A percentile compares a stretch with the other conserved stretches of the same genome.
Evolutionary conservation across 2,797 vertebrate genomes (phyloP).

Genomic region (Gambusia yucatana): DNA sequence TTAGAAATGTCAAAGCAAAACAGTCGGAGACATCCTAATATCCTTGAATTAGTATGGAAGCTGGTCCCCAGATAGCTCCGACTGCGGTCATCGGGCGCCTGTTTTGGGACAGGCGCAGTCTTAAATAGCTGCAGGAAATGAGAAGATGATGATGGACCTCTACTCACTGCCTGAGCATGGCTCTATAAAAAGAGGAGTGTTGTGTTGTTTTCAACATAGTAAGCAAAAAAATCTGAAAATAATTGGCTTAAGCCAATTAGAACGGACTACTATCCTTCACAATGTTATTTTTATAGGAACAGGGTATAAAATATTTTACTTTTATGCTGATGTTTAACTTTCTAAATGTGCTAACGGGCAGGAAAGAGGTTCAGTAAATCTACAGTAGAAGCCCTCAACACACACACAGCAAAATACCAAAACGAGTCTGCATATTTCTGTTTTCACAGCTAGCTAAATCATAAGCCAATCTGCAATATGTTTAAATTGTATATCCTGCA

Average conservation of each 20-base stretch:
- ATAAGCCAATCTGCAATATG: background rate
- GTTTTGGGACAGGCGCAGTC: slow-evolving; percentile 71
- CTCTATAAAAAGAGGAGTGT: slow-evolving; percentile 72
- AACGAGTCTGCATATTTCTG: slow-evolving; percentile 1
- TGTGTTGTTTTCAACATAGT: slow-evolving; percentile 64
- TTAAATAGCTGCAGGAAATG: slow-evolving; percentile 81
- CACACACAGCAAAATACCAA: background rate
- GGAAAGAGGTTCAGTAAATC: background rate
- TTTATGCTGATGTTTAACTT: background rate
- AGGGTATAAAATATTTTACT: background rate
- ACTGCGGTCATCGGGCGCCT: slow-evolving; percentile 71
- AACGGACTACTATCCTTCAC: background rate
- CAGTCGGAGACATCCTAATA: slow-evolving; percentile 76
- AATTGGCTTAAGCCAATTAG: slow-evolving; percentile 38
- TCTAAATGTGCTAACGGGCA: background rate
- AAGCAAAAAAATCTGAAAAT: slow-evolving; percentile 55
- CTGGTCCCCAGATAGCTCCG: slow-evolving; percentile 71
- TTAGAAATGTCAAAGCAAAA: slow-evolving; percentile 81
- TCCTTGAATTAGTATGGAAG: slow-evolving; percentile 76
- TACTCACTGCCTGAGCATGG: slow-evolving; percentile 69
- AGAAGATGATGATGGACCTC: slow-evolving; percentile 82
- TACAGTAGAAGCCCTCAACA: background rate
- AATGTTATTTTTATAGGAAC: background rate
- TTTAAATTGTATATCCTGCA: slow-evolving; percentile 13
- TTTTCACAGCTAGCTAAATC: slow-evolving; percentile 9